Percentiles rank a stretch among this genome's conserved stretches.
These are phyloP conservation scores for Microcebus griseorufus DNA, from an alignment of 2,113 vertebrate genomes.

Conservation along the genomic window DNA sequence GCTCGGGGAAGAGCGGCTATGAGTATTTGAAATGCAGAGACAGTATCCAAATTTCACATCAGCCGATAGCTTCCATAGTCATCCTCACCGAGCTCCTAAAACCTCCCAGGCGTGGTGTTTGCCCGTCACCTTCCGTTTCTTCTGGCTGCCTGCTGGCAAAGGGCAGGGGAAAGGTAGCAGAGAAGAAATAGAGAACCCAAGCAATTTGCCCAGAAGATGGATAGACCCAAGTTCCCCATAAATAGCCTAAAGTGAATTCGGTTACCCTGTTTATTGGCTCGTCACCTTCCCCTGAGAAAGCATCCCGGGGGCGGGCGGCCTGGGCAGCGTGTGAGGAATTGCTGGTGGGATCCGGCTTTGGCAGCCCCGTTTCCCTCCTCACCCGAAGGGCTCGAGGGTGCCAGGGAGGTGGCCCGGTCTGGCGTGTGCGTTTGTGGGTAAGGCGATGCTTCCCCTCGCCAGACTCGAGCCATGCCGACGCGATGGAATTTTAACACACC, in stretches of 20 bases:
- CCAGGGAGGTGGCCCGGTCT: no score
- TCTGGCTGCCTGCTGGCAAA: neutral
- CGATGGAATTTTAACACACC: neutral
- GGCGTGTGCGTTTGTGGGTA: neutral
- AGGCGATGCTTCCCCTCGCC: neutral
- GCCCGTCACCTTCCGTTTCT: neutral
- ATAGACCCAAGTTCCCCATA: neutral
- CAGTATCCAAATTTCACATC: neutral
- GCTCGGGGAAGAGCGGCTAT: neutral
- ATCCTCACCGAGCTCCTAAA: neutral
- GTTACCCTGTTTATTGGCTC: neutral
- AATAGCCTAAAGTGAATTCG: constrained; percentile 16
- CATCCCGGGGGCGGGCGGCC: neutral
- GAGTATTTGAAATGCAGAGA: neutral
- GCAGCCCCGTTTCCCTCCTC: neutral
- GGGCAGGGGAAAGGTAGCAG: neutral
- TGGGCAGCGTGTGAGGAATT: rapidly evolving
- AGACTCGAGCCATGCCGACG: neutral
- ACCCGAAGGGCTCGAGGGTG: neutral
- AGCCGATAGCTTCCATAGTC: neutral
- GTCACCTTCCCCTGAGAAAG: neutral
- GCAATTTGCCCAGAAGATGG: neutral
- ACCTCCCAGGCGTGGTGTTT: neutral
- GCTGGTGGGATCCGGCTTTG: neutral
- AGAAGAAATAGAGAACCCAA: neutral